Evolutionary conservation across 2,888 invertebrate genomes (phyloP).

Genomic region (Lasioglossum figueresi): DNA sequence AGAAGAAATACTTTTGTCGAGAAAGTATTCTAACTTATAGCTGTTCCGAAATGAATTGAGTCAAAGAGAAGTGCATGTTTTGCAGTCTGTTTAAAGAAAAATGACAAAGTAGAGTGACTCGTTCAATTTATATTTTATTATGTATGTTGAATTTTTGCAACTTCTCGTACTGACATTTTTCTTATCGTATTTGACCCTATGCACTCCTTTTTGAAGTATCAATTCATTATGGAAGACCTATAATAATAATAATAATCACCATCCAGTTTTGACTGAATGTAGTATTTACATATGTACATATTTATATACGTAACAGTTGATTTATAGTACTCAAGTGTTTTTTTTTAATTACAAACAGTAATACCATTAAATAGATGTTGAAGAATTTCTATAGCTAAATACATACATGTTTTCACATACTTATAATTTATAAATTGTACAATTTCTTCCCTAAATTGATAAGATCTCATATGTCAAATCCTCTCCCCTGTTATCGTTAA

Average conservation of each 20-base stretch:
- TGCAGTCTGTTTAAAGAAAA: neutral
- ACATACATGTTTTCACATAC: constrained; percentile 21
- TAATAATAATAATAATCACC: constrained; percentile 12
- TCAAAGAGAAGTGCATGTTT: neutral
- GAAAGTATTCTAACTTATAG: constrained; percentile 15
- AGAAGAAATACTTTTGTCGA: neutral
- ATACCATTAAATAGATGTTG: neutral
- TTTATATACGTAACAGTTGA: constrained; percentile 9
- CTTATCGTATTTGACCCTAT: neutral
- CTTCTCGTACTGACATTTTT: neutral
- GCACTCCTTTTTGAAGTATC: neutral
- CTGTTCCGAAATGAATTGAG: constrained; percentile 1
- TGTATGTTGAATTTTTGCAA: neutral
- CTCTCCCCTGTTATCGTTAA: neutral
- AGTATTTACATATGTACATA: constrained; percentile 14
- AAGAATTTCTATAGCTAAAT: constrained; percentile 21
- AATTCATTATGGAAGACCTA: constrained; percentile 13
- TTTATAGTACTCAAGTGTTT: constrained; percentile 14
- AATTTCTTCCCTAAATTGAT: constrained; percentile 4
- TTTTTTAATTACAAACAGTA: constrained; percentile 8
- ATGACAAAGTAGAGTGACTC: neutral
- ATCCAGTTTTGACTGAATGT: constrained; percentile 16
- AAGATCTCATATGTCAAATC: constrained; percentile 3
- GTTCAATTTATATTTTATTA: neutral
- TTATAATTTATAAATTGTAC: constrained; percentile 25